Base-by-base conservation (phyloP, 2,888 invertebrate species). In the Xylocampa areola region DNA sequence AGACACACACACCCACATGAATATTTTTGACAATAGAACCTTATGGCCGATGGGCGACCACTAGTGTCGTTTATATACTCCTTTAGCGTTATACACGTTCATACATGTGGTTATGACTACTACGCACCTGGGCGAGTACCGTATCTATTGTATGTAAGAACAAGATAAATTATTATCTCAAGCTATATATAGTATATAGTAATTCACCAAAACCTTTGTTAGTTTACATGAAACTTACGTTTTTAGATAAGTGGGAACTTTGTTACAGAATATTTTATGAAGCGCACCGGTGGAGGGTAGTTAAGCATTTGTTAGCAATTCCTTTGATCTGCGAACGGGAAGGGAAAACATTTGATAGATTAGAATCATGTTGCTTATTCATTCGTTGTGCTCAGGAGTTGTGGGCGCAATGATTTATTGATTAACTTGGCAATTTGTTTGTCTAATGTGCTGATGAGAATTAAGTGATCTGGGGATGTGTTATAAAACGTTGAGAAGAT, bases 331-430 rank as follows among this genome's bases (percentile, higher is more conserved):
- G 13, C 33, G 5, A 33, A 44, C 47, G 13, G 35, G 11, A 37
- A 30, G 47, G 30, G 36, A 45, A 61, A 59, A 54, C 52, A 57
- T 73, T 55, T 73, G 57, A 62, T 64, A 51, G 57, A 70, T 69
- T 59, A 51, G 37, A 36, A 59, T 41, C 48, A 40, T 45, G 47
- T 68, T 59, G 47, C 29, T 58, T 63, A 61, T 69, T 52, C 27
- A 39, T 32, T 60, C 10, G 39, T 32, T 41, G 41, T 58, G 39
- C 39, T 14, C 23, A n/a, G 16, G 25, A 6, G 27, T 10, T 32
- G 35, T 29, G 8, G n/a, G 23, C 7, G 30, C 41, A 29, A 37
- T 52, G 39, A 64, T 30, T 49, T 32, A 52, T 40, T 32, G n/a
- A 44, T 47, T 39, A 14, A 13, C 14, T 36, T 3, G 8, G 14